Percentiles rank a stretch among this genome's conserved stretches.
phyloP scores from a whole-genome alignment of 2,888 invertebrate species.

The Luperina nickerlii region DNA sequence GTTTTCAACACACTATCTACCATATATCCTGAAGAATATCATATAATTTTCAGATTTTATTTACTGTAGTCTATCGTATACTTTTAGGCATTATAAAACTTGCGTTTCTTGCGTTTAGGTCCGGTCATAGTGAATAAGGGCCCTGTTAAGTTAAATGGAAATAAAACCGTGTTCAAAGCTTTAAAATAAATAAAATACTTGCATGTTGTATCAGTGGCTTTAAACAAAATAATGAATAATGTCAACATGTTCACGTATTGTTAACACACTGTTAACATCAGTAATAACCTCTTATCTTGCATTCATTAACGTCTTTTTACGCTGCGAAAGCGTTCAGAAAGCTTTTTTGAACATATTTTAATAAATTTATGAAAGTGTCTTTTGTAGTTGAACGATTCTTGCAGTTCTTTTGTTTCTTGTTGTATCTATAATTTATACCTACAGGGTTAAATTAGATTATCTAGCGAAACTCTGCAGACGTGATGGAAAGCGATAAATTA shows the following conservation, averaged over 20 bases:
- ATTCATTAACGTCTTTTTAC: conserved; percentile 30
- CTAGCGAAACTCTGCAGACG: not conserved
- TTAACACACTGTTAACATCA: conserved; percentile 47
- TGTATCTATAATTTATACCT: not conserved
- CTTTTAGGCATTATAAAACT: no score
- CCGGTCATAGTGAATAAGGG: no score
- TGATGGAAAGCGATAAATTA: not conserved
- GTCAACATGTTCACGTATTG: conserved; percentile 34
- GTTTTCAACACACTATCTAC: no score
- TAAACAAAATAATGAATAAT: conserved; percentile 38
- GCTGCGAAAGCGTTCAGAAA: not conserved
- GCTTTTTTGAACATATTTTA: conserved; percentile 1
- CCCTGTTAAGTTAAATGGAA: no score
- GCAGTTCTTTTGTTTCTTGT: not conserved
- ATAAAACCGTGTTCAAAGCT: not conserved
- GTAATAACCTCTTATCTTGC: conserved; percentile 37
- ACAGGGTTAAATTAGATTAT: not conserved
- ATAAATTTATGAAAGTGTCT: not conserved
- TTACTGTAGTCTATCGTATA: no score
- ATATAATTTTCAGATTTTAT: no score
- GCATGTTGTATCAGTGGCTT: conserved; percentile 15
- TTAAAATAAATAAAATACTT: conserved; percentile 4
- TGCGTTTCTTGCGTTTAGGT: no score
- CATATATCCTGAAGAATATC: no score
- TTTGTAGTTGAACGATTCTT: not conserved